phyloP scores from a whole-genome alignment of 2,113 vertebrate species.

The Scalopus aquaticus region DNA sequence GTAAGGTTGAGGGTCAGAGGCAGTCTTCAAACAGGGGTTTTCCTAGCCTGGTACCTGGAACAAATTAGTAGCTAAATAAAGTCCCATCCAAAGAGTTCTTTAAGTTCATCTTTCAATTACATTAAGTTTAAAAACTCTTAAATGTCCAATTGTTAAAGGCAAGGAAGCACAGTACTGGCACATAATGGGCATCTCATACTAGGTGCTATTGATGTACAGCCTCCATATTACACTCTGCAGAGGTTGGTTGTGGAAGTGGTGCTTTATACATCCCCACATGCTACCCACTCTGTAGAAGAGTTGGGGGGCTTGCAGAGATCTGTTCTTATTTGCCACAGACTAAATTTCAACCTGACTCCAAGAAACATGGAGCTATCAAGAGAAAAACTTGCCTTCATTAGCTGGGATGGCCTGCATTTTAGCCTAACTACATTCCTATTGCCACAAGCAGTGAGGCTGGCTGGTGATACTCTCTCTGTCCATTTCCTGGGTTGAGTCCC shows the following conservation, averaged over 20 bases:
- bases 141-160: not conserved
- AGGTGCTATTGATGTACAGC: not conserved
- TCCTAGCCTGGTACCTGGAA: not conserved
- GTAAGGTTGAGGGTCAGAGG: not conserved
- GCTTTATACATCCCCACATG: fast-evolving
- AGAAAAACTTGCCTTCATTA: not conserved
- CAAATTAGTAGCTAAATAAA: not conserved
- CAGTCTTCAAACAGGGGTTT: not conserved
- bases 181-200: not conserved
- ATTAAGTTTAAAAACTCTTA: not conserved
- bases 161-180: not conserved
- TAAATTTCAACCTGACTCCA: not conserved
- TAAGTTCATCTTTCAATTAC: not conserved
- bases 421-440: not conserved
- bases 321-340: not conserved
- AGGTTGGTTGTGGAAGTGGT: not conserved
- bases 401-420: not conserved
- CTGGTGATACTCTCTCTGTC: not conserved
- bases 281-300: too few relatives aligned
- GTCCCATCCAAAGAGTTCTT: not conserved
- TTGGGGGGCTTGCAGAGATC: too few relatives aligned
- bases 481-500: not conserved
- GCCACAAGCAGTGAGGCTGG: too few relatives aligned
- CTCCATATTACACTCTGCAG: not conserved
- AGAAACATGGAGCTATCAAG: not conserved